Evolutionary conservation across 2,797 vertebrate species (phyloP).

Genomic region (Liparis tanakae): DNA sequence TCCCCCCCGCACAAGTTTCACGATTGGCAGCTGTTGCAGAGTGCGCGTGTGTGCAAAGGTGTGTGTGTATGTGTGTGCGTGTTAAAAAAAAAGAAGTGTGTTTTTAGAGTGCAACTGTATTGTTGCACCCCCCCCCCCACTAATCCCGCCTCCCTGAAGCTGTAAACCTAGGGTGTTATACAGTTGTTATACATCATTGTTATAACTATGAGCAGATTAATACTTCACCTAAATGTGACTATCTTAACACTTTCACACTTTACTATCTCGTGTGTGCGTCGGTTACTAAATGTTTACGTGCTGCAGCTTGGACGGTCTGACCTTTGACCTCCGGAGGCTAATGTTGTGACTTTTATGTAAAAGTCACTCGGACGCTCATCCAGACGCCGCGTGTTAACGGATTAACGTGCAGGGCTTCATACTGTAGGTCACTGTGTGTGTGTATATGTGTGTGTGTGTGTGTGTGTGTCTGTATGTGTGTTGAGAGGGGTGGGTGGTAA

Average conservation of each 20-base stretch:
- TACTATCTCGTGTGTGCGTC: neutral
- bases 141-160: too few relatives aligned
- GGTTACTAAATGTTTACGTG: neutral
- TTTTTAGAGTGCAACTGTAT: neutral
- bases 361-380: too few relatives aligned
- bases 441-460: conserved; percentile 9
- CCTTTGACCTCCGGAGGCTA: neutral
- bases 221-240: neutral
- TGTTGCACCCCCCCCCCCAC: too few relatives aligned
- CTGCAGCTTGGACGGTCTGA: neutral
- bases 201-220: neutral
- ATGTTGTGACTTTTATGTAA: too few relatives aligned
- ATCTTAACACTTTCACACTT: neutral
- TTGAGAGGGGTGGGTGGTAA: conserved; percentile 58
- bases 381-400: neutral
- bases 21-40: conserved; percentile 17
- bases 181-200: neutral
- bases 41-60: neutral
- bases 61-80: neutral
- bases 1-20: conserved; percentile 1
- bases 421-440: neutral
- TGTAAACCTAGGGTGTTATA: too few relatives aligned
- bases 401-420: neutral
- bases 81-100: neutral
- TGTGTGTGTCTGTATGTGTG: conserved; percentile 48